phyloP scores from a whole-genome alignment of 37 sponge, comb jelly and placozoan species.

The Agelas oroides region DNA sequence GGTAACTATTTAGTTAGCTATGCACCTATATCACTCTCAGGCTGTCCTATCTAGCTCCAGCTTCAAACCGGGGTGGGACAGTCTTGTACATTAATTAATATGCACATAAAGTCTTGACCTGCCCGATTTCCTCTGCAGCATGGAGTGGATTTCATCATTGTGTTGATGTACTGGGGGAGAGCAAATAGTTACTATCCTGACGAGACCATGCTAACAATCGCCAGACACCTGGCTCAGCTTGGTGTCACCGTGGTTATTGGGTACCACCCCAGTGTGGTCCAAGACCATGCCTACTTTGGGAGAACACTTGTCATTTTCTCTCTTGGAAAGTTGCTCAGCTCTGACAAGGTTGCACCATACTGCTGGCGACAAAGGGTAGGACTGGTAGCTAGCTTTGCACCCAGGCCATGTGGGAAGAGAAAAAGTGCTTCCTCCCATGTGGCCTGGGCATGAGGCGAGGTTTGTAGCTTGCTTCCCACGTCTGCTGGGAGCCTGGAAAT shows the following conservation, averaged over 20 bases:
- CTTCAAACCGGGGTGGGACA: no score
- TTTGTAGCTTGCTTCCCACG: background rate
- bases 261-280: constrained; percentile 57
- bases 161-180: constrained; percentile 79
- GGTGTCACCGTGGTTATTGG: constrained; percentile 61
- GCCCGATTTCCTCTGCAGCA: constrained; percentile 24
- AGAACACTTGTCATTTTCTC: constrained; percentile 76
- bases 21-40: no score
- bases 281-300: constrained; percentile 80
- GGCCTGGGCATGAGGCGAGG: background rate
- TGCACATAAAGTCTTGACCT: no score
- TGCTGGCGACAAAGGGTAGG: constrained; percentile 65
- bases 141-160: constrained; percentile 66
- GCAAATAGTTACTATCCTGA: constrained; percentile 51
- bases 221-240: constrained; percentile 54
- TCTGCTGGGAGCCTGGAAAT: constrained; percentile 6
- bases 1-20: no score
- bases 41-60: no score
- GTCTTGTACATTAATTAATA: no score
- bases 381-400: background rate
- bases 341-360: background rate
- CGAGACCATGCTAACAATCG: constrained; percentile 56
- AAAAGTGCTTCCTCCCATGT: no score
- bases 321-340: constrained; percentile 33
- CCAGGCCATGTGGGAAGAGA: no score